These are phyloP conservation scores for Lepus europaeus DNA, from an alignment of 2,113 vertebrate species.

Conservation along the genomic window DNA sequence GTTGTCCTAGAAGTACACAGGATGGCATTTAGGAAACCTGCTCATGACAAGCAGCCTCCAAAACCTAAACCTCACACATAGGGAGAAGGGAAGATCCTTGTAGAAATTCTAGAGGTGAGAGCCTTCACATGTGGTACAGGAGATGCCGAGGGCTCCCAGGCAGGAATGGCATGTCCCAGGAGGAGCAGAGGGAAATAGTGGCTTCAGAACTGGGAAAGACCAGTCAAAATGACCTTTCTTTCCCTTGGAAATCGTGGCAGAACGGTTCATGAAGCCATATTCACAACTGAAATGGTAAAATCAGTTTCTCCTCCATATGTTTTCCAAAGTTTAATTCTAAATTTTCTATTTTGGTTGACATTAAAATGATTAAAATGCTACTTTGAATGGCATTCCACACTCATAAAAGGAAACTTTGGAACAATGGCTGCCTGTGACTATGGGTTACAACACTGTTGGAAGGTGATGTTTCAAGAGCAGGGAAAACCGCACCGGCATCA, in stretches of 20 bases:
- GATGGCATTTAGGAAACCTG: neutral
- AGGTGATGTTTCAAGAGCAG: neutral
- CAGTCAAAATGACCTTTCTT: neutral
- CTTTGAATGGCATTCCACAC: neutral
- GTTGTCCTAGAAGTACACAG: neutral
- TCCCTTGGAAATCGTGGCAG: neutral
- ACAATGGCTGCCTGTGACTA: neutral
- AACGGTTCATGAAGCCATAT: neutral
- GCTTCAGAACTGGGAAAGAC: neutral
- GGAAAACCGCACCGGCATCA: neutral
- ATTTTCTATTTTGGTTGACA: neutral
- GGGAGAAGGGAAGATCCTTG: neutral
- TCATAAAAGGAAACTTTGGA: neutral
- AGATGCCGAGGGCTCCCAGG: neutral
- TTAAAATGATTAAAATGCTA: neutral
- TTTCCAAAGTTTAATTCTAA: neutral
- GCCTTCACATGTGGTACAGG: neutral
- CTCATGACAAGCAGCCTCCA: neutral
- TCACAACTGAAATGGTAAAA: neutral
- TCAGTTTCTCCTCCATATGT: neutral
- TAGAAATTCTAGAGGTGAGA: neutral
- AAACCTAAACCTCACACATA: neutral
- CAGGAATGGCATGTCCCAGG: neutral
- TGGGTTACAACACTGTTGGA: neutral
- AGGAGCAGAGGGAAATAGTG: neutral